Conservation (phyloP, 2,888 invertebrate genomes). For the Ganaspis brasiliensis region DNA sequence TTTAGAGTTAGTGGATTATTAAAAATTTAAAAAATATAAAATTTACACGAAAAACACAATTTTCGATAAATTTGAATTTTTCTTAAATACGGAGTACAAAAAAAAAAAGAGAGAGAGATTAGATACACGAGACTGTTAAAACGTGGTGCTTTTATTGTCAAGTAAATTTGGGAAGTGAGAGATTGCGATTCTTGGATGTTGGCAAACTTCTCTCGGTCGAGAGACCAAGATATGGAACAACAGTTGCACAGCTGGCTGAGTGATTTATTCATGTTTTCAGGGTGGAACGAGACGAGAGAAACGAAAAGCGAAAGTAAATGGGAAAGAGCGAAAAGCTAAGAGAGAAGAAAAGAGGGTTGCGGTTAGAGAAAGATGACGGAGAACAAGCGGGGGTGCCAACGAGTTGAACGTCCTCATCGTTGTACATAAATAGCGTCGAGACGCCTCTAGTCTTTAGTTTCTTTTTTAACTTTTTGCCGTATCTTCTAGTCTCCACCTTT, state of each 20-base stretch:
- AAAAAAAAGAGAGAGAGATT: no score
- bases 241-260: slow-evolving; percentile 60
- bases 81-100: no score
- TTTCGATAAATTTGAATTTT: no score
- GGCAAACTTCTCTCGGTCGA: slow-evolving; percentile 19
- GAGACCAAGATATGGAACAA: slow-evolving; percentile 37
- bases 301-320: slow-evolving; percentile 37
- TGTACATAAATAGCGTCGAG: slow-evolving; percentile 69
- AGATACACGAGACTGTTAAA: no score
- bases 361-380: slow-evolving; percentile 45
- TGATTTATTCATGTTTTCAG: slow-evolving; percentile 72
- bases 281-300: slow-evolving; percentile 29
- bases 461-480: slow-evolving; percentile 41
- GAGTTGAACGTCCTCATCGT: slow-evolving; percentile 67
- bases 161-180: slow-evolving; percentile 9
- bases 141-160: neutral
- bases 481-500: slow-evolving; percentile 46
- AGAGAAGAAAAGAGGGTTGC: slow-evolving; percentile 24
- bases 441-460: slow-evolving; percentile 60
- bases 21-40: no score
- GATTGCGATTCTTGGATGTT: slow-evolving; percentile 16
- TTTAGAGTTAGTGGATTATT: no score
- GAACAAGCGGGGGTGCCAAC: slow-evolving; percentile 63
- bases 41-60: no score
- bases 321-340: slow-evolving; percentile 42